Evolutionary conservation across 2,888 invertebrate genomes (phyloP), one percentile per base, ranked within the genome.

Genomic region (Ichneumon xanthorius): DNA sequence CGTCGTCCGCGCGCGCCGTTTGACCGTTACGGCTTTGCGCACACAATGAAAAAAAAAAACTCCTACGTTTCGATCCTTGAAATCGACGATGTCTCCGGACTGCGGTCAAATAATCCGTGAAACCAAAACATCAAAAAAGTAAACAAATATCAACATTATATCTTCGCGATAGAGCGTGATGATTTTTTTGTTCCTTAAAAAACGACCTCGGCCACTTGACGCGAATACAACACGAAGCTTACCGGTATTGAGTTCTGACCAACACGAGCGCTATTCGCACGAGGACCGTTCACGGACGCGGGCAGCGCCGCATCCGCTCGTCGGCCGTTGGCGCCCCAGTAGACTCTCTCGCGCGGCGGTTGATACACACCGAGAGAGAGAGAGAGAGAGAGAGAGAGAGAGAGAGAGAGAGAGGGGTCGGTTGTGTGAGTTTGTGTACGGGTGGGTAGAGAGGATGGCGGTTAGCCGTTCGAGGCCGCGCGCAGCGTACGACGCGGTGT

Each of bases 401-500:
- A 26, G 1, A 26, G 26, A 3, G 3, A 4, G 26, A 26, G 26
- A 14, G 45, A 40, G 40, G 0, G 0, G 14, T 48, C 45, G 45
- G 45, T 14, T 19, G 58, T 58, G 26, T 58, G 58, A 19, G 55
- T 55, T 22, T 55, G 22, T 55, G 22, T 55, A 55, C 3, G 19
- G 22, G 19, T 26, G 26, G 22, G 26, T 14, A 14, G 26, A 26
- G 26, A 58, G 58, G 26, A 22, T 11, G 22, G 58, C 22, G 58
- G 11, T 4, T 22, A 14, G 26, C 11, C 63, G 72, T 65, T 65
- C 72, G 67, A 30, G 53, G 22, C 45, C 61, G 79, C 22, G 68
- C 80, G 72, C 53, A 70, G 45, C 61, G 70, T 22, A 61, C 82
- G 71, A 48, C 7, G 30, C 37, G 22, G 72, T 53, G 80, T 77